Conservation (phyloP, 2,888 invertebrate genomes). For the Elmis aenea region DNA sequence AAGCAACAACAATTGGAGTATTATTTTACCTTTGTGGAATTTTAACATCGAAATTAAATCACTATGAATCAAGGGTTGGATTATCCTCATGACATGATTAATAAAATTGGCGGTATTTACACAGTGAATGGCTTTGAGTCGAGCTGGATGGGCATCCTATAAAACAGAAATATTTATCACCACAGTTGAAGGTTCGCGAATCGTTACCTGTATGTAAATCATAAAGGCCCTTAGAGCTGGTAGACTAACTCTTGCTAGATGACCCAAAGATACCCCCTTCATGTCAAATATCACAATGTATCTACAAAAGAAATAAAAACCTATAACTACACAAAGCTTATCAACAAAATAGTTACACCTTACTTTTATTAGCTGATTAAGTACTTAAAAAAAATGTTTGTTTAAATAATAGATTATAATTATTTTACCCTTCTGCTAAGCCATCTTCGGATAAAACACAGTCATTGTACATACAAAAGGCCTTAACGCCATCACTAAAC, state of each 20-base stretch:
- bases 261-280: constrained; percentile 62
- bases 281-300: constrained; percentile 65
- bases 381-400: too few relatives aligned
- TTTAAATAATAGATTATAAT: too few relatives aligned
- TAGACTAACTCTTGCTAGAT: constrained; percentile 58
- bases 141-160: constrained; percentile 63
- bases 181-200: background rate
- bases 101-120: constrained; percentile 64
- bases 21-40: constrained; percentile 47
- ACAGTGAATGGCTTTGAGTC: constrained; percentile 61
- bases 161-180: constrained; percentile 27
- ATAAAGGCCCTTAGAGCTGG: constrained; percentile 61
- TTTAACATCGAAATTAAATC: constrained; percentile 57
- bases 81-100: constrained; percentile 62
- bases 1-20: constrained; percentile 23
- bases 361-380: too few relatives aligned
- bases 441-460: constrained; percentile 59
- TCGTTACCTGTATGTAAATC: constrained; percentile 59
- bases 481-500: constrained; percentile 58
- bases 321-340: too few relatives aligned
- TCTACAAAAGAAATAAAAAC: constrained; percentile 51
- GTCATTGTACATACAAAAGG: constrained; percentile 65
- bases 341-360: background rate
- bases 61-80: constrained; percentile 60
- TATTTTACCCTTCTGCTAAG: constrained; percentile 43